Evolutionary conservation across 2,888 invertebrate species (phyloP).

Genomic region (Cerastis rubricosa): DNA sequence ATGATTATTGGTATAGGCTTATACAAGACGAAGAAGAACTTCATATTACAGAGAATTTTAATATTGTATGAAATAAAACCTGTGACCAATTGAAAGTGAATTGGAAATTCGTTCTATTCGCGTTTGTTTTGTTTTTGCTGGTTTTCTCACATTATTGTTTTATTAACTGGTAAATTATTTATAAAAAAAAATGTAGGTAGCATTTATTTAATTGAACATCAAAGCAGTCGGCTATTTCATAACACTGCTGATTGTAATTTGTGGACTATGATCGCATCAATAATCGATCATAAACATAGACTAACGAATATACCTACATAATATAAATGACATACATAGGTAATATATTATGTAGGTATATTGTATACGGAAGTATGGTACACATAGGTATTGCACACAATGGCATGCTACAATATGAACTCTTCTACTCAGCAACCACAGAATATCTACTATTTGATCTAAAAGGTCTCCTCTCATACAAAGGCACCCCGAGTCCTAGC

Average conservation of each 20-base stretch:
- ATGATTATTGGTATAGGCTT: neutral
- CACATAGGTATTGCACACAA: neutral
- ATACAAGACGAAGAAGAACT: neutral
- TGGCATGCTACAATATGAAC: neutral
- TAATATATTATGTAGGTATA: neutral
- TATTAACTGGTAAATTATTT: neutral
- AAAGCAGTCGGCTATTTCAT: constrained; percentile 1
- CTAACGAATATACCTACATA: too few relatives aligned
- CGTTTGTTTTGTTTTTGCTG: too few relatives aligned
- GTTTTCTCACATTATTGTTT: neutral
- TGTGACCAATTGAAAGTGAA: too few relatives aligned
- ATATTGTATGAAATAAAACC: too few relatives aligned
- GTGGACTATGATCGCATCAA: constrained; percentile 11
- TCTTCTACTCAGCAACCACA: neutral
- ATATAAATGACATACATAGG: neutral
- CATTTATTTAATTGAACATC: constrained; percentile 1
- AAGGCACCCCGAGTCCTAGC: neutral
- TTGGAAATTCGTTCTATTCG: too few relatives aligned
- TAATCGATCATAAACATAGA: constrained; percentile 7
- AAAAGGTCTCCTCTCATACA: neutral
- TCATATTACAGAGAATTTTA: too few relatives aligned
- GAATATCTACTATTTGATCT: neutral
- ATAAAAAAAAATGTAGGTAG: neutral
- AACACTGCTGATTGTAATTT: constrained; percentile 13
- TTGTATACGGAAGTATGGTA: neutral